Evolutionary conservation across 2,888 invertebrate genomes (phyloP), one percentile per base, ranked within the genome.

Genomic region (Hydrotaea cyrtoneurina): DNA sequence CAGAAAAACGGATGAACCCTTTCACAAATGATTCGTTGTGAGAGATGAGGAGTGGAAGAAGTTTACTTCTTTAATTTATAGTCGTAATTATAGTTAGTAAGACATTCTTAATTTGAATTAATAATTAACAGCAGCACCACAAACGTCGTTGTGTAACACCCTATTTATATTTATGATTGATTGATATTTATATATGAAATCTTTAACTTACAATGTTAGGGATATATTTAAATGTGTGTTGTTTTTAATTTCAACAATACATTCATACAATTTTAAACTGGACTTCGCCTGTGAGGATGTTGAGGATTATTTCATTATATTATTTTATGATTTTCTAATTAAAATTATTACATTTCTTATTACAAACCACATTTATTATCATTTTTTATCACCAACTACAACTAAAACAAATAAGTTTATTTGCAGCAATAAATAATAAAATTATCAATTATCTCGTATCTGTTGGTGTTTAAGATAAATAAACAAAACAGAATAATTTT

Each of bases 401-500:
- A 7, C 43, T 55, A 55, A 43, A 46, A 50, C 19, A 75, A 46
- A 59, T 81, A 69, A 59, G 43, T 62, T 17, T 62, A 73, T 77
- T 85, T 78, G 69, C 82, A 79, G 59, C 81, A 82, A 82, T 79
- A 82, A 82, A 79, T 62, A 78, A 75, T 75, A 78, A 59, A 78
- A 78, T 77, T 78, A 78, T 79, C 8, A 79, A 76, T 59, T 59
- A 21, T 57, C 10, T 59, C 36, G 31, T 73, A 39, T 73, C 23
- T 59, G 23, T 15, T 21, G n/a, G 43, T 59, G 39, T 73, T 39
- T 50, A 59, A 17, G 19, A 43, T 73, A 39, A 55, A 39, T 57
- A 72, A 55, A 39, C 36, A 72, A 31, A 26, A 73, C 43, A 59
- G 23, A 57, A 53, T 57, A 57, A 11, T 74, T 74, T 74, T 46